Conservation (phyloP, 2,113 vertebrate species). For the Hypomesus transpacificus region DNA sequence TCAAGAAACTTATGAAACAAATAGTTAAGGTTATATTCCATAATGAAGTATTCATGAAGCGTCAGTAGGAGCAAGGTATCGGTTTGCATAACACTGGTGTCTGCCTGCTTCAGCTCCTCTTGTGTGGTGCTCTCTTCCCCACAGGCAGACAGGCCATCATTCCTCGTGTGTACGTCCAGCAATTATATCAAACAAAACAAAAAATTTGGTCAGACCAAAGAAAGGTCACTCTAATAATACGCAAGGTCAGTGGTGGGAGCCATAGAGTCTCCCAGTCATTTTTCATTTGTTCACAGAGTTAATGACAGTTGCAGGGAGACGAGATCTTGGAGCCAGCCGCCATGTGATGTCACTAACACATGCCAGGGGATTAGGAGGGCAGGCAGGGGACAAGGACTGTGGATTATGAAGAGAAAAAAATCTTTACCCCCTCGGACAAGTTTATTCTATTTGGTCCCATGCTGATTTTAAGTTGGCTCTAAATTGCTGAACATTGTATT, state of each 20-base stretch:
- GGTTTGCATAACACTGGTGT: constrained; percentile 69
- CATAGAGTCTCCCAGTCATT: constrained; percentile 83
- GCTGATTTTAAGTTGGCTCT: too few relatives aligned
- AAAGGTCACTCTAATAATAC: constrained; percentile 86
- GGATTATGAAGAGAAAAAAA: constrained; percentile 66
- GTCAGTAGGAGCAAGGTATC: constrained; percentile 56
- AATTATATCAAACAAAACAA: constrained; percentile 79
- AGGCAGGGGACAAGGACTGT: constrained; percentile 76
- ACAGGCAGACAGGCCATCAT: constrained; percentile 58
- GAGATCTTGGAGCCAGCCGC: constrained; percentile 76
- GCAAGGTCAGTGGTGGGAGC: constrained; percentile 80
- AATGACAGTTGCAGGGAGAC: constrained; percentile 82
- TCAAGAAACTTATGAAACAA: constrained; percentile 48
- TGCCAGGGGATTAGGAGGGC: constrained; percentile 82
- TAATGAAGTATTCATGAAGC: constrained; percentile 75
- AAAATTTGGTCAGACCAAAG: constrained; percentile 79
- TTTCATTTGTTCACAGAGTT: constrained; percentile 83
- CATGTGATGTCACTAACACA: constrained; percentile 82
- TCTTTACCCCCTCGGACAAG: constrained; percentile 33
- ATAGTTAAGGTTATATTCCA: constrained; percentile 59
- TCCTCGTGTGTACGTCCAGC: constrained; percentile 68
- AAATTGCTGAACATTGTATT: too few relatives aligned
- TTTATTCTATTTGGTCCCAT: too few relatives aligned
- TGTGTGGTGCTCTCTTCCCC: constrained; percentile 51
- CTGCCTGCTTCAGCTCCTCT: constrained; percentile 39